Conservation (phyloP, 35 echinoderm and acorn worm species). For the Anneissia japonica region DNA sequence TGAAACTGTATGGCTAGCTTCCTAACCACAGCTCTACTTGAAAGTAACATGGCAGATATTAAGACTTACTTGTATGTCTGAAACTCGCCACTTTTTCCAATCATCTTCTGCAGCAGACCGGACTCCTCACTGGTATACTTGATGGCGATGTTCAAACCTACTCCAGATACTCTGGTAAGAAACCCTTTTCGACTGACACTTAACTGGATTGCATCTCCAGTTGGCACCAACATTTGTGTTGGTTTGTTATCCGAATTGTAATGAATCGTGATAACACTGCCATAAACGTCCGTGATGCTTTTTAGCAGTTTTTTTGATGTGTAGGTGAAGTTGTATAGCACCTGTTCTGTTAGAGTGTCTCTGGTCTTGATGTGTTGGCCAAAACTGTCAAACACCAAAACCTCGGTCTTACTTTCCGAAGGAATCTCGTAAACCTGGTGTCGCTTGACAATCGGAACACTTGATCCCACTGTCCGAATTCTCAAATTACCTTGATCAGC, state of each 20-base stretch:
- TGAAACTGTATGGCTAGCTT: no score
- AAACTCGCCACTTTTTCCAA: not conserved
- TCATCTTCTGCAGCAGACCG: not conserved
- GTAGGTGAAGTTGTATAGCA: slow-evolving; percentile 61
- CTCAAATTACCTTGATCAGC: slow-evolving; percentile 90
- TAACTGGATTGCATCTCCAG: not conserved
- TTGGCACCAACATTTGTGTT: not conserved
- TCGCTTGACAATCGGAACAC: slow-evolving; percentile 32
- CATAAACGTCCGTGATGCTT: slow-evolving; percentile 50
- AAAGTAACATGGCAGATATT: no score
- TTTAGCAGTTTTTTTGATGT: slow-evolving; percentile 50
- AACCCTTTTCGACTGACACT: not conserved
- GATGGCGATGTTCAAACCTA: not conserved
- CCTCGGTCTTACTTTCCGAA: slow-evolving; percentile 44
- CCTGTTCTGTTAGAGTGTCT: slow-evolving; percentile 54
- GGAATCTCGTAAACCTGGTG: slow-evolving; percentile 48
- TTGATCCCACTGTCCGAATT: slow-evolving; percentile 45
- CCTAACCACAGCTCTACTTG: no score
- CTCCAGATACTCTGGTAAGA: not conserved
- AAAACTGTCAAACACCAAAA: slow-evolving; percentile 56
- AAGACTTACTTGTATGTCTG: not conserved
- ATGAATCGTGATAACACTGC: slow-evolving; percentile 43
- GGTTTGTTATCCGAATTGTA: slow-evolving; percentile 38
- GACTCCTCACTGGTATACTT: not conserved
- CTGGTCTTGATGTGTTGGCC: slow-evolving; percentile 71